Conservation (phyloP, 1,140 invertebrate genomes). For the Pristionchus pacificus region DNA sequence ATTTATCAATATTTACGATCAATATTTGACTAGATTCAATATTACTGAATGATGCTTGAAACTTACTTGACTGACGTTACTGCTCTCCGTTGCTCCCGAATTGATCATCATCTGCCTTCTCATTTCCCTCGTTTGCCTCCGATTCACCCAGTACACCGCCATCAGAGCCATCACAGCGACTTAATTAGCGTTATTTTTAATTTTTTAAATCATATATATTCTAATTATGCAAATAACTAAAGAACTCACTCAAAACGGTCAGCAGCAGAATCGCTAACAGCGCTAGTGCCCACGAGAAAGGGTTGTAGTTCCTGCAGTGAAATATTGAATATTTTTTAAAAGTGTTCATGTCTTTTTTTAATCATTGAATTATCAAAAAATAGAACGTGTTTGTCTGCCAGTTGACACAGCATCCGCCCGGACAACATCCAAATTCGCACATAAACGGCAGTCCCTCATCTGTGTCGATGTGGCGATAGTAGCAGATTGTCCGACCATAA, state of each 20-base stretch:
- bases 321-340: conserved; percentile 8
- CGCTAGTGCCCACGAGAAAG: conserved; percentile 14
- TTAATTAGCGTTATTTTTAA: not conserved
- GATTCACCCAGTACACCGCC: not conserved
- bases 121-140: not conserved
- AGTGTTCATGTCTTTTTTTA: not conserved
- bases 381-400: not conserved
- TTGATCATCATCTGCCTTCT: conserved; percentile 2
- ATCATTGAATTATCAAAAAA: not conserved
- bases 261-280: conserved; percentile 9
- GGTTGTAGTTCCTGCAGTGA: conserved; percentile 1
- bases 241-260: not conserved
- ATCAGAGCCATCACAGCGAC: not conserved
- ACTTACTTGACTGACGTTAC: conserved; percentile 9
- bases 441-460: conserved; percentile 9
- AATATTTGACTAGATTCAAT: not conserved
- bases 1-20: too few relatives aligned
- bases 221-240: not conserved
- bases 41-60: conserved; percentile 3
- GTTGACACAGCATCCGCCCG: not conserved
- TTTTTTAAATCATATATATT: not conserved
- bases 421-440: conserved; percentile 20
- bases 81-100: conserved; percentile 1
- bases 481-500: conserved; percentile 13
- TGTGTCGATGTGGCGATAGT: conserved; percentile 3